Conservation (phyloP, 2,113 vertebrate species). For the Apteryx owenii region DNA sequence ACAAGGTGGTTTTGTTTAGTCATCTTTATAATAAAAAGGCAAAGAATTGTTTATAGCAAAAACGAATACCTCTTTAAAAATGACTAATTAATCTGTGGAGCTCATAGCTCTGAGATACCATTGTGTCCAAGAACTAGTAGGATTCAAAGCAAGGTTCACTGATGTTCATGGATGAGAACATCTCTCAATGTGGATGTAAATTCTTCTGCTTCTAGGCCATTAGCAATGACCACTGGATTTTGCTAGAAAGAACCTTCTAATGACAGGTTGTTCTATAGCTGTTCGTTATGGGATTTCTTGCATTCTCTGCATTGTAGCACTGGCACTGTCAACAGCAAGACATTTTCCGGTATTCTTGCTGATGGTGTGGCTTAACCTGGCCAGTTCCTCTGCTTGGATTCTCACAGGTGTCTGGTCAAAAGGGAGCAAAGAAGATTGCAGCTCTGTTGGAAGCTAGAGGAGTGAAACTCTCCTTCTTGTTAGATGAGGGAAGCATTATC, state of each 20-base stretch:
- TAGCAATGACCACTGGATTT: background rate
- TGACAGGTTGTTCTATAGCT: background rate
- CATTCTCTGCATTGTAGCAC: background rate
- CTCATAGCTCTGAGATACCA: background rate
- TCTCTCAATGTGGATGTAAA: background rate
- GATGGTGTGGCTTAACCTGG: background rate
- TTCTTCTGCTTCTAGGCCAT: background rate
- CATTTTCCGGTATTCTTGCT: background rate
- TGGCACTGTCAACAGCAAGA: background rate
- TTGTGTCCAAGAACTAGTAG: background rate
- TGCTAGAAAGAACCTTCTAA: background rate
- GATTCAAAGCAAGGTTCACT: background rate
- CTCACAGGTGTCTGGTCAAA: slow-evolving; percentile 80
- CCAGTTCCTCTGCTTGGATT: background rate
- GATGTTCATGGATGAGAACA: background rate
- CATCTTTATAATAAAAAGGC: background rate
- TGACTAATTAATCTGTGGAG: background rate
- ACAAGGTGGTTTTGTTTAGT: background rate
- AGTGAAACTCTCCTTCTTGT: slow-evolving; percentile 83
- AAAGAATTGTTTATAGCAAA: background rate
- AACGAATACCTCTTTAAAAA: background rate
- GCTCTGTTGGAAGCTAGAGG: slow-evolving; percentile 82
- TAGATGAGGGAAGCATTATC: slow-evolving; percentile 88
- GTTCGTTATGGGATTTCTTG: background rate
- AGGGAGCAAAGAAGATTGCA: slow-evolving; percentile 85